Evolutionary conservation across 1,140 invertebrate species (phyloP), one percentile per base, ranked within the genome.

Genomic region (Tachypleus tridentatus): DNA sequence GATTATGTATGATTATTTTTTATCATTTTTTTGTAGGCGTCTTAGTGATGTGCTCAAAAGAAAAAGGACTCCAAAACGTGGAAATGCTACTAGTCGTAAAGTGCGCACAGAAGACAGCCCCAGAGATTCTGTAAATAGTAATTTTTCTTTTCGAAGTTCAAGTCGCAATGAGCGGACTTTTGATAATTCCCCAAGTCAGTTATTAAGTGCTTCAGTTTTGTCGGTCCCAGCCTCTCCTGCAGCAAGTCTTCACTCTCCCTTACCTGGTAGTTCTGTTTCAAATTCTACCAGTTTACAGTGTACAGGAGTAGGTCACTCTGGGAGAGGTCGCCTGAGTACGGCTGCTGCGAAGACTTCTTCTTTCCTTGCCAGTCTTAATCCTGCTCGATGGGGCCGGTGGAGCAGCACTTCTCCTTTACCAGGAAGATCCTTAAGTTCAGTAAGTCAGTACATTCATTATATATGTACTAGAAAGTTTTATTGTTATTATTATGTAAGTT

Each of bases 321-420:
- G 29, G 29, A 60, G 70, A 56, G 67, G 66, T 48, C 69, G 67
- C 66, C 64, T 70, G 5, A 70, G 69, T 63, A 65, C 65, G 56
- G 67, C 69, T 49, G 69, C 70, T 58, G 66, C 70, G 29, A 91
- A 91, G 76, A 89, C 88, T 11, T 86, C 84, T 60, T 85, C 86
- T 67, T 96, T 97, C 79, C 80, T 97, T 67, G 89, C 93, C 51
- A 95, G 89, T 72, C 81, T 97, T 49, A 93, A 98, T 80, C 93
- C 93, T 47, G 88, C 89, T 3, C 83, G 91, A 68, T 94, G 91
- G 91, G 89, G 89, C 49, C 83, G 90, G 58, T 74, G 72, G 69
- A 67, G 64, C 53, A 70, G 70, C 62, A 72, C 64, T 65, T 70
- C 70, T 61, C 57, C 70, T 49, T 54, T 54, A 54, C n/a, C 53